Base-by-base conservation (phyloP, 2,888 invertebrate species). In the Iphiclides podalirius region DNA sequence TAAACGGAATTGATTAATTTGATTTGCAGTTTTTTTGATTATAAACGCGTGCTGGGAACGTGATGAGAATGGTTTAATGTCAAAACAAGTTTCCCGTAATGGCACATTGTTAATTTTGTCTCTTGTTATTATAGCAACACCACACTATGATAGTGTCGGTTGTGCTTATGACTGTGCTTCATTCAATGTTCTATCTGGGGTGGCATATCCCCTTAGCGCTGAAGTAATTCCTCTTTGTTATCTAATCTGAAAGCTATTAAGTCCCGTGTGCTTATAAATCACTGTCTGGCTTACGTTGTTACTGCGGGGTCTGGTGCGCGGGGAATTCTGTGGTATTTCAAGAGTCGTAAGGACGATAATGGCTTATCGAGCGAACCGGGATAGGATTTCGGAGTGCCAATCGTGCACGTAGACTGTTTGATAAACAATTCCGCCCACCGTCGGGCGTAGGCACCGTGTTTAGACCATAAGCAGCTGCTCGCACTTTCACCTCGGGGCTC, bases 401-500 rank as follows among this genome's bases (percentile, higher is more conserved):
- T 58, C 54, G 58, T 55, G 52, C 53, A 47, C 54, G 47, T 46
- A 52, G 57, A 47, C 52, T 57, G 55, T 58, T 52, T 61, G 61
- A 64, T 63, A 59, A 64, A 63, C 55, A 60, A 63, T 60, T 54
- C 71, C 79, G 75, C 73, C 75, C 75, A 72, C 70, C 52, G 62
- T 48, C 58, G 52, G 66, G 66, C 17, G 36, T 59, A 61, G 64
- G 66, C 57, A 53, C 66, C 66, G 64, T 61, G 43, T 52, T 56
- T 58, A 49, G 57, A 58, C 54, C 55, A 60, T 61, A 64, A 68
- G 65, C 74, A 72, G 71, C 75, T 75, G 75, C 67, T 68, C 68
- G 69, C 74, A 79, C 83, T 84, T 82, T 83, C 83, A 82, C 82
- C 79, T 78, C 72, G 75, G 67, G 50, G 61, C 58, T 66, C 68